phyloP scores from a whole-genome alignment of 1,140 invertebrate species.

The Caenorhabditis brenneri region DNA sequence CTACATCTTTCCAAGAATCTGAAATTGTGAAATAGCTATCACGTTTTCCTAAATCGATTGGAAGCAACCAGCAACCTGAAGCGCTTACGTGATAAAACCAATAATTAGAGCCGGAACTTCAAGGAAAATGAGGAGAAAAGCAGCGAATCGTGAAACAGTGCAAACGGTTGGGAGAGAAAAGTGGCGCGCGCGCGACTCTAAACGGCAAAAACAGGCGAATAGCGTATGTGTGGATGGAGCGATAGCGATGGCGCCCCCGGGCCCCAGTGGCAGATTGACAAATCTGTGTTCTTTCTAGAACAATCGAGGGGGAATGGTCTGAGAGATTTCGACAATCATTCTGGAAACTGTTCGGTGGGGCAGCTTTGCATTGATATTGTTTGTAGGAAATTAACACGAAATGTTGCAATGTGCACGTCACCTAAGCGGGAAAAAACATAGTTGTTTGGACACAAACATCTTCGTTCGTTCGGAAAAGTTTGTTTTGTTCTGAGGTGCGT shows the following conservation, averaged over 20 bases:
- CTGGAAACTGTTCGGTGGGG: not conserved
- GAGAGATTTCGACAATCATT: too few relatives aligned
- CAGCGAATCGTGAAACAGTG: constrained; percentile 21
- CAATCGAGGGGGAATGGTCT: too few relatives aligned
- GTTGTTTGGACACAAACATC: constrained; percentile 16
- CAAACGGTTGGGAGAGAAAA: constrained; percentile 12
- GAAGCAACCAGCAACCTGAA: too few relatives aligned
- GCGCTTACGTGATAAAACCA: not conserved
- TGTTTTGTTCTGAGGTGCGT: constrained; percentile 19
- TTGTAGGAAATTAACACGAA: not conserved
- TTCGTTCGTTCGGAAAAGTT: not conserved
- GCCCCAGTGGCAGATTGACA: constrained; percentile 2
- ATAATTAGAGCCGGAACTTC: not conserved
- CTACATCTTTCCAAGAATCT: too few relatives aligned
- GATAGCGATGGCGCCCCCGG: not conserved
- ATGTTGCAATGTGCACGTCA: not conserved
- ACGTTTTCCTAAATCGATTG: too few relatives aligned
- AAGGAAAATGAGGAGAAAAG: not conserved
- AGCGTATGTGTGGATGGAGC: not conserved
- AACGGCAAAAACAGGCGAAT: constrained; percentile 26
- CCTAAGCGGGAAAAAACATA: not conserved
- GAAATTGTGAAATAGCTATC: too few relatives aligned
- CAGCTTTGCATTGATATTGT: too few relatives aligned
- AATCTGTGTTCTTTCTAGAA: not conserved
- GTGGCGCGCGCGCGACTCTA: constrained; percentile 13